These are phyloP conservation scores for Dromococcyx pavoninus DNA, from an alignment of 2,797 vertebrate genomes.

Conservation along the genomic window DNA sequence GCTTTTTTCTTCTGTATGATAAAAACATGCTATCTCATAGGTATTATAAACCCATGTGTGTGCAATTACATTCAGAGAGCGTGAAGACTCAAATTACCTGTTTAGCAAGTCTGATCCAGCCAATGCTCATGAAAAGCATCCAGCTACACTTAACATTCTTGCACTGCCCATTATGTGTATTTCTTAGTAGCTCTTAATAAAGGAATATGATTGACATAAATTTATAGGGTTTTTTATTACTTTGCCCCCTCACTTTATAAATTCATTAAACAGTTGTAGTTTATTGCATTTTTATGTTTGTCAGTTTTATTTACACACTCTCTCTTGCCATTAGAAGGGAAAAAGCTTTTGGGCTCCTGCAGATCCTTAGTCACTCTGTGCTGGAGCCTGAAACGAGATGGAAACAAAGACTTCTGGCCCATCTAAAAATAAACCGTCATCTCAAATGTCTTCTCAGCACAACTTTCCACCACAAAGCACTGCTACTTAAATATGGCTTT, in stretches of 20 bases:
- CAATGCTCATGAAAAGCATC: neutral
- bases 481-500: constrained; percentile 34
- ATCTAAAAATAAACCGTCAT: constrained; percentile 43
- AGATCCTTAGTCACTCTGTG: constrained; percentile 20
- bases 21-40: neutral
- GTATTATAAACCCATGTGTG: neutral
- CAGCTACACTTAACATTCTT: neutral
- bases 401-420: constrained; percentile 32
- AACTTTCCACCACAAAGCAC: constrained; percentile 40
- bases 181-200: constrained; percentile 23
- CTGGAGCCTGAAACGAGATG: neutral
- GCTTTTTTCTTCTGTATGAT: neutral
- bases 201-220: constrained; percentile 7
- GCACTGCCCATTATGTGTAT: neutral
- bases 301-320: constrained; percentile 57
- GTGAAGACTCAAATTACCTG: neutral
- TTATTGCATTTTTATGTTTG: constrained; percentile 56
- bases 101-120: neutral
- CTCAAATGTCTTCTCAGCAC: constrained; percentile 29
- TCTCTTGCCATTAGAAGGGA: constrained; percentile 1
- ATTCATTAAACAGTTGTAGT: constrained; percentile 25
- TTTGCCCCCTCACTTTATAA: constrained; percentile 38
- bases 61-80: neutral
- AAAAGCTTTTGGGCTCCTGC: constrained; percentile 36
- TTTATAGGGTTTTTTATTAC: constrained; percentile 50